Base-by-base conservation (phyloP, 2,888 invertebrate genomes). In the Flexamia atlantica region DNA sequence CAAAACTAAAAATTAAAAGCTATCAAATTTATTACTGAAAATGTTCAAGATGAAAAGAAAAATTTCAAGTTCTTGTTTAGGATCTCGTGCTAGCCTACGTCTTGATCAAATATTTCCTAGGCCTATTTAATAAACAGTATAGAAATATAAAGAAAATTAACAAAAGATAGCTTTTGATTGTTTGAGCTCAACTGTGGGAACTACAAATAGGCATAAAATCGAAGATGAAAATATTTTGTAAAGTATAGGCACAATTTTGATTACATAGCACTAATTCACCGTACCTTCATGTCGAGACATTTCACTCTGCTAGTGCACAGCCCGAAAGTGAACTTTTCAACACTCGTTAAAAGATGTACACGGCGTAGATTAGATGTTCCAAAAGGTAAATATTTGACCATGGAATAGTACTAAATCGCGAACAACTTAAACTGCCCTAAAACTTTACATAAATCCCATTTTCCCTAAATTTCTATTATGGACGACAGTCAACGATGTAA, bases 221-320 rank as follows among this genome's bases (percentile, higher is more conserved):
- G 7, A 46, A 46, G 12, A 46, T 46, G 46, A 46, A 36, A 85
- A 90, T 36, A 64, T 42, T 81, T 76, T 85, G 60, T 82, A 64
- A 28, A 74, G 25, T 70, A 46, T 68, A 81, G 40, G 64, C 74
- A 85, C 76, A 86, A 86, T 57, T 57, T 23, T 3, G 20, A 57
- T 57, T 57, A 57, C 68, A 17, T 32, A n/a, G 68, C n/a, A 32
- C 72, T 74, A 23, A 12, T 93, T 93, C n/a, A n/a, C n/a, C 91
- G 95, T 96, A 94, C 98, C 98, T 94, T 97, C 97, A 96, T 97
- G 97, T 93, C 96, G 96, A 94, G 95, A 97, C 97, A 97, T 97
- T 95, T 93, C 94, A 90, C 84, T 81, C 81, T 74, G 72, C 32
- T 84, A 53, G 81, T 32, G 36, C 68, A 70, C 81, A 40, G 57